Base-by-base conservation (phyloP, 2,888 invertebrate genomes). In the Drymonia ruficornis region DNA sequence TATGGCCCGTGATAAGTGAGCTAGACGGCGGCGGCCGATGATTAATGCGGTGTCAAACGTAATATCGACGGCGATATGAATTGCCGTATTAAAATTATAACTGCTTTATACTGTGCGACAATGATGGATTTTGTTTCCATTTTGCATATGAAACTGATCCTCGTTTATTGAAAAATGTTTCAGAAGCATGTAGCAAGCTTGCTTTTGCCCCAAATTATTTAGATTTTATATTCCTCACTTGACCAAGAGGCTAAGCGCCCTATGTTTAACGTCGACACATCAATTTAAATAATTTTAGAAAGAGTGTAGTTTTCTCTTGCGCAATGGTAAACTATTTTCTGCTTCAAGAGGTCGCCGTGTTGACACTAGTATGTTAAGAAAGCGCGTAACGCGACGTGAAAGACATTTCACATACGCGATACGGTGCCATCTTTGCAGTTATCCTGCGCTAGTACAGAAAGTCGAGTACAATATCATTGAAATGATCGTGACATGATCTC, bases 291-390 rank as follows among this genome's bases (percentile, higher is more conserved):
- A 40, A 40, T n/a, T 15, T 18, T 15, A 11, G 8, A 12, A 42
- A 42, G 18, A 18, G 13, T 9, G 4, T 9, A 23, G 23, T 44
- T 63, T 56, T 65, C 67, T 57, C 57, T 61, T 56, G 56, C 56
- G 63, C 59, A 63, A 67, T 70, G 70, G 67, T 60, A 67, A 70
- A 61, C 69, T 72, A 76, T 78, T 78, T 71, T 80, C 72, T 78
- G 76, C 76, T 71, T 70, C 61, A 71, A 64, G 75, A 16, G 8
- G 40, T 43, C 65, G 57, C 61, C 69, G 74, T 72, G 66, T 74
- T 11, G 18, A 11, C 42, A 19, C 13, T 19, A 13, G 80, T 70
- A 75, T 81, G 81, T 80, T 78, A 79, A 81, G 81, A 81, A 81
- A 81, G 81, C 78, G 81, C 80, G 75, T 55, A 49, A 57, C 61